Evolutionary conservation across 2,113 vertebrate species (phyloP).

Genomic region (Spheniscus mendiculus): DNA sequence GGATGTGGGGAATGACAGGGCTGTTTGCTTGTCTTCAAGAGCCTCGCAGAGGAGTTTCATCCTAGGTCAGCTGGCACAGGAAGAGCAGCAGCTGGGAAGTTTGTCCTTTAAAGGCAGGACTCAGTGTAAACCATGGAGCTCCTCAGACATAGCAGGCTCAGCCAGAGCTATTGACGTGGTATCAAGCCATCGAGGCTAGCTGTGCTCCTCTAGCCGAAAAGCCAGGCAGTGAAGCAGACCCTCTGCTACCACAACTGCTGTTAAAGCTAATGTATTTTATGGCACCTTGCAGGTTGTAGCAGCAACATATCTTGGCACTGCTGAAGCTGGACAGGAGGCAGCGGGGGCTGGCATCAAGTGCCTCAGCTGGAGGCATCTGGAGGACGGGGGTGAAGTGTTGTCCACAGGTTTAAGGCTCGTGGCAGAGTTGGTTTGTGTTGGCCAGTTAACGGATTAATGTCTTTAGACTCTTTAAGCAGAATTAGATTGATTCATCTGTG

Average conservation of each 20-base stretch:
- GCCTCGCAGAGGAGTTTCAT: background rate
- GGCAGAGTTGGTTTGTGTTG: background rate
- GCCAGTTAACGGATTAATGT: background rate
- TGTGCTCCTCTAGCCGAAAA: background rate
- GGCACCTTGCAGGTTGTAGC: background rate
- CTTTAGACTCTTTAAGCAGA: background rate
- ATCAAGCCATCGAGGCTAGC: background rate
- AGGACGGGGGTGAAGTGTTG: background rate
- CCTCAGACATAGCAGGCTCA: accelerated
- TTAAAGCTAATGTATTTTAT: background rate
- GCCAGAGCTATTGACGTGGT: accelerated
- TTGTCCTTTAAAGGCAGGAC: slow-evolving; percentile 28
- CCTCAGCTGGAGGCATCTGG: background rate
- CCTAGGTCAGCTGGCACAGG: background rate
- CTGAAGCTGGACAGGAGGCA: background rate
- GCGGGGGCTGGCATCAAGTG: accelerated
- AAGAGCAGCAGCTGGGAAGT: background rate
- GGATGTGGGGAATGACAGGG: background rate
- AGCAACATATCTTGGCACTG: background rate
- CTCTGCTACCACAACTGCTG: background rate
- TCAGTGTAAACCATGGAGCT: background rate
- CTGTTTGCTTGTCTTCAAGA: background rate
- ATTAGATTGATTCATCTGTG: background rate
- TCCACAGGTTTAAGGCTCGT: background rate
- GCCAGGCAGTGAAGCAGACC: background rate